Evolutionary conservation across 2,113 vertebrate genomes (phyloP).

Genomic region (Gymnobelideus leadbeateri): DNA sequence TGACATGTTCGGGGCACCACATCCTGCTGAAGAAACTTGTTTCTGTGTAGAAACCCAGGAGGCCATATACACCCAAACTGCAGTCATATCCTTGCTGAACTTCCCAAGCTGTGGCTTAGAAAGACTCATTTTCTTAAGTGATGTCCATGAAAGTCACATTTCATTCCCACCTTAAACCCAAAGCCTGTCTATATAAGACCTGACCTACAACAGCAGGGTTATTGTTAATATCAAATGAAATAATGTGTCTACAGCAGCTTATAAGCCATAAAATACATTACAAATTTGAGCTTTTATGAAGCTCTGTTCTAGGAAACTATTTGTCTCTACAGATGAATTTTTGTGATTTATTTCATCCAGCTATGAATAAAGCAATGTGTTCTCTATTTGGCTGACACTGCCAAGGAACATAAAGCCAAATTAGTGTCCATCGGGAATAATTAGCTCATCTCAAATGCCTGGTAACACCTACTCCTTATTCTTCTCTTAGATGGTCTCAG

Average conservation of each 20-base stretch:
- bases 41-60: neutral
- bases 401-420: conserved; percentile 60
- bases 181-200: neutral
- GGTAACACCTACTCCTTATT: conserved; percentile 50
- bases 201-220: neutral
- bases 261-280: neutral
- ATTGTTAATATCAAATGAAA: neutral
- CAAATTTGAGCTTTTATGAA: neutral
- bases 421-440: conserved; percentile 44
- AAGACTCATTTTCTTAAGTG: neutral
- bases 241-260: neutral
- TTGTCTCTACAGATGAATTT: conserved; percentile 18
- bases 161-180: neutral
- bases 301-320: conserved; percentile 49
- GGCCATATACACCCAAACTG: neutral
- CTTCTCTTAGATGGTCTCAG: conserved; percentile 12
- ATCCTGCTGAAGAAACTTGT: neutral
- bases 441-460: conserved; percentile 61
- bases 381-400: conserved; percentile 19
- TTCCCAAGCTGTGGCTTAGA: neutral
- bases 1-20: neutral
- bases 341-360: conserved; percentile 17
- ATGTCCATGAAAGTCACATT: neutral
- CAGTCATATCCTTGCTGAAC: neutral
- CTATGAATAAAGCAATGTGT: conserved; percentile 14